A percentile compares a stretch with the other conserved stretches of the same genome.
These are phyloP conservation scores for Phalloptychus januarius DNA, from an alignment of 2,797 vertebrate species.

Conservation along the genomic window DNA sequence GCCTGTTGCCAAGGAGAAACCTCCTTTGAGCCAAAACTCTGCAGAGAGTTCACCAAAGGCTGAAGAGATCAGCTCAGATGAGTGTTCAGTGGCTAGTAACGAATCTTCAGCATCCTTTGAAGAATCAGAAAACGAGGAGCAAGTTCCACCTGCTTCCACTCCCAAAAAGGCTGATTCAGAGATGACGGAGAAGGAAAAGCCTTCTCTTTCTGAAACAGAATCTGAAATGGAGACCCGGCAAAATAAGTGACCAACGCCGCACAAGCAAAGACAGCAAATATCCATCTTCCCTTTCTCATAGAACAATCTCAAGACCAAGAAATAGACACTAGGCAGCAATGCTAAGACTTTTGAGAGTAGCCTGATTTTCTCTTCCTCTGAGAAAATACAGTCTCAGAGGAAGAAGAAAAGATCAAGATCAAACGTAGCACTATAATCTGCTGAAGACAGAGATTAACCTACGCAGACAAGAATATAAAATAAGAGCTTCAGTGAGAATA, in stretches of 20 bases:
- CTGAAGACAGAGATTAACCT: neutral
- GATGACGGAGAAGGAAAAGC: neutral
- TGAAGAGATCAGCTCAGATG: neutral
- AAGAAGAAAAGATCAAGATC: neutral
- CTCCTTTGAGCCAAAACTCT: neutral
- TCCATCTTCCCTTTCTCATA: neutral
- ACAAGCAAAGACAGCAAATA: neutral
- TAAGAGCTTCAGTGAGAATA: neutral
- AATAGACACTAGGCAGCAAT: neutral
- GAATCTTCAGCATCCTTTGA: neutral
- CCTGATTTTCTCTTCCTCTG: no score
- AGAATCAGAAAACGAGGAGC: neutral
- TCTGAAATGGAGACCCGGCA: neutral
- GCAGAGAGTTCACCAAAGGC: neutral
- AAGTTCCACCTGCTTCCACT: accelerated
- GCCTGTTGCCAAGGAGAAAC: neutral
- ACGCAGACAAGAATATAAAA: neutral
- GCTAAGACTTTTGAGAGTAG: no score
- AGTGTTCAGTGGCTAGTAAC: neutral
- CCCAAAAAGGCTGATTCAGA: neutral
- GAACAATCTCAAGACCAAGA: neutral
- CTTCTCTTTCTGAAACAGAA: neutral
- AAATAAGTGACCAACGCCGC: neutral
- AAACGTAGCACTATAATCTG: neutral
- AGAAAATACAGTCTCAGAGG: neutral